Conservation (phyloP, 2,888 invertebrate genomes). For the Molanna angustata region DNA sequence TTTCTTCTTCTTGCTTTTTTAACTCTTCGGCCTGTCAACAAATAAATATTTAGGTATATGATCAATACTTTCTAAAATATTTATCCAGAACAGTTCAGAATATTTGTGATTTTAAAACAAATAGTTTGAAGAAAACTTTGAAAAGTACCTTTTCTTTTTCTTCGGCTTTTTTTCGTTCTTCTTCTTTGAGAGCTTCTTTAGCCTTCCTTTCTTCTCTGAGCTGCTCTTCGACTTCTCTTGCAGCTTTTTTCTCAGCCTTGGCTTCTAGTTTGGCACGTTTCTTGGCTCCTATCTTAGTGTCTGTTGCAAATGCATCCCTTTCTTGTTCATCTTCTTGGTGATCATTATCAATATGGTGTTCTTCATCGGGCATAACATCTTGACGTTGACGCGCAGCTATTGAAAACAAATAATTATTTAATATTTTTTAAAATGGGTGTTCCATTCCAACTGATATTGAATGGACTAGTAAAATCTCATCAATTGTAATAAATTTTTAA, state of each 20-base stretch:
- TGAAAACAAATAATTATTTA: constrained; percentile 13
- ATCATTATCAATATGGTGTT: constrained; percentile 55
- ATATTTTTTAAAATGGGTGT: not conserved
- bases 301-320: constrained; percentile 38
- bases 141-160: constrained; percentile 58
- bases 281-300: constrained; percentile 88
- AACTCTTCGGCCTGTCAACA: constrained; percentile 62
- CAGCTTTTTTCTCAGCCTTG: constrained; percentile 82
- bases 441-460: too few relatives aligned
- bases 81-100: not conserved
- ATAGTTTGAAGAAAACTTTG: too few relatives aligned
- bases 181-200: constrained; percentile 69
- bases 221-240: constrained; percentile 76
- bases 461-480: too few relatives aligned
- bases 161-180: constrained; percentile 71
- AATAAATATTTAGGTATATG: not conserved
- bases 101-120: not conserved
- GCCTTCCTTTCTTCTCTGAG: constrained; percentile 77
- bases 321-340: constrained; percentile 42
- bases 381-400: constrained; percentile 44
- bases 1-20: constrained; percentile 69
- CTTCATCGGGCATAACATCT: constrained; percentile 48
- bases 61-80: not conserved
- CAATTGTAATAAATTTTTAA: too few relatives aligned
- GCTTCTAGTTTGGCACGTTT: constrained; percentile 92